Base-by-base conservation (phyloP, 2,113 vertebrate genomes). In the Nothoprocta perdicaria region DNA sequence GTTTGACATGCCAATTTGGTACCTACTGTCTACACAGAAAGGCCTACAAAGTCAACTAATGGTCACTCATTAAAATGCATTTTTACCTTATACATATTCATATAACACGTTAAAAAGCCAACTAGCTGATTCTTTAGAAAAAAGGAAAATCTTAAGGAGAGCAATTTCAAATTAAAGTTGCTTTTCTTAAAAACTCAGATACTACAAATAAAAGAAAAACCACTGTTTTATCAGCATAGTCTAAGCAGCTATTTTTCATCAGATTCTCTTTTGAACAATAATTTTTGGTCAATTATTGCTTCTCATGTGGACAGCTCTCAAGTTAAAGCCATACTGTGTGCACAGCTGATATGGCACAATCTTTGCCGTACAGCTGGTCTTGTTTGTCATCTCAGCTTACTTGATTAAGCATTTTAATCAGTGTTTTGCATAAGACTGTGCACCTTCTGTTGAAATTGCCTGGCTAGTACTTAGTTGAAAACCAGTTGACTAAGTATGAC, bases 371-470 rank as follows among this genome's bases (percentile, higher is more conserved):
- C 96, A 96, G 95, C 92, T 91, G 94, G 72, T 94, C 92, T 94
- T 86, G 81, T 94, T 95, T 96, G 95, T 94, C 92, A 92, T 92
- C 86, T 94, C 1, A 0, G 84, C 45, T 86, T 86, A 88, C 86
- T 94, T 93, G 93, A 96, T 95, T 95, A 96, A 93, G 90, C 58
- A 91, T 88, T 94, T 96, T 93, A 96, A 96, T 91, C 93, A 88
- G 60, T 26, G 65, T 72, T 96, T 93, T 92, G 67, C 76, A 74
- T 82, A 89, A 85, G 84, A 95, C 17, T 53, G 26, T 84, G 26
- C 43, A 95, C 67, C 86, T 96, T 95, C 84, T 91, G 61, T 83
- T 91, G 74, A 89, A 95, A 93, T 75, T 53, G 13, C 50, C 71
- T 91, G 78, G 33, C 31, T 95, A 74, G 45, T 91, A 89, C 84